Percentiles rank a stretch among this genome's conserved stretches.
Conservation (phyloP, 2,888 invertebrate species). For the Eristalis pertinax region DNA sequence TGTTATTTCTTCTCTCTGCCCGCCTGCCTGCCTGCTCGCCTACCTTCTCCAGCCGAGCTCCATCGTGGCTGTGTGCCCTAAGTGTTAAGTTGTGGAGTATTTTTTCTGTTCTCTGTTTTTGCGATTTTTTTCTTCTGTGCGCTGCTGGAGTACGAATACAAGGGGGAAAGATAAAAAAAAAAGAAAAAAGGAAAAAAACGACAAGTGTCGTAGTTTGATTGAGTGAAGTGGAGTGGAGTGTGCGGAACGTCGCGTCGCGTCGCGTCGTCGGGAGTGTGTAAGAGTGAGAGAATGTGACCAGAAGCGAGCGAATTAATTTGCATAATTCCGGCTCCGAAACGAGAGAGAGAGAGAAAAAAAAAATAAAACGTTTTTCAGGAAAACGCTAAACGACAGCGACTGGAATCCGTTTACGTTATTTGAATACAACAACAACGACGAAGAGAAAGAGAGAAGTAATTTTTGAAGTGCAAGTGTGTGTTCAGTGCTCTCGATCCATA, state of each 20-base stretch:
- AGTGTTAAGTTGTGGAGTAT: slow-evolving; percentile 50
- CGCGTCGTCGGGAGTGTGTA: background rate
- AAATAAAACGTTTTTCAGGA: background rate
- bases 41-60: background rate
- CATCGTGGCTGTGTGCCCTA: slow-evolving; percentile 48
- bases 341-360: no score
- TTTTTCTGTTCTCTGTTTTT: background rate
- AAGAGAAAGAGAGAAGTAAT: background rate
- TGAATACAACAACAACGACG: background rate
- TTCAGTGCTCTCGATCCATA: background rate
- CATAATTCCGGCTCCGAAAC: slow-evolving; percentile 63
- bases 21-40: background rate
- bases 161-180: slow-evolving; percentile 55
- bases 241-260: background rate
- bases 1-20: slow-evolving; percentile 14
- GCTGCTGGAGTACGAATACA: slow-evolving; percentile 43
- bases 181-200: slow-evolving; percentile 55
- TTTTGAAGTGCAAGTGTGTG: slow-evolving; percentile 4
- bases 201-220: slow-evolving; percentile 58
- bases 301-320: slow-evolving; percentile 56
- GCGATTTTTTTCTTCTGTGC: slow-evolving; percentile 1
- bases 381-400: slow-evolving; percentile 22
- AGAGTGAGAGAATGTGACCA: slow-evolving; percentile 52
- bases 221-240: slow-evolving; percentile 33
- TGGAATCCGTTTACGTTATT: slow-evolving; percentile 31